Base-by-base conservation (phyloP, 1,140 invertebrate species). In the Pollicipes pollicipes region DNA sequence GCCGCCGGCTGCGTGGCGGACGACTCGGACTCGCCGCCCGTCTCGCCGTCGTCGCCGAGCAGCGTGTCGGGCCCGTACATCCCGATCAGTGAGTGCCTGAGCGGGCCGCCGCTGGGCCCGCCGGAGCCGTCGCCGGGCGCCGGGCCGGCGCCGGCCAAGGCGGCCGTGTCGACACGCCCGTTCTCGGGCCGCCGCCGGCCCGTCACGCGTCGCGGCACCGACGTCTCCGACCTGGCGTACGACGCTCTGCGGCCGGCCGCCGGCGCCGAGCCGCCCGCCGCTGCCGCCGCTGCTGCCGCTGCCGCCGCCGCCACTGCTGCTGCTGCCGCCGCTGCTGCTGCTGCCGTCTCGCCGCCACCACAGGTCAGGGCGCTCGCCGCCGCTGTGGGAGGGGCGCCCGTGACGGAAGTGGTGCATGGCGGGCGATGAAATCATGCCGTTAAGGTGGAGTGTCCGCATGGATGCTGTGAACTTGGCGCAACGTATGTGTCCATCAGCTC, bases 41-140 rank as follows among this genome's bases (percentile, higher is more conserved):
- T 76, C 66, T 72, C 73, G 45, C 72, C 76, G 28, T 73, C 70
- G 64, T 74, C 75, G 32, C 71, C 73, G 30, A 72, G 70, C 35
- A 76, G 74, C 70, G 73, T 75, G 24, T 78, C 78, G 37, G 78
- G 78, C 26, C 80, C 81, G 32, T 83, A 84, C 75, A 80, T 83
- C 72, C 80, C 78, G 17, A 81, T 84, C 74, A 93, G 90, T 71
- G 91, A 95, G 79, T 96, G 93, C 79, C 88, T 90, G 73, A 92
- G 92, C 70, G 94, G 93, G 10, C n/a, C 27, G 64, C 64, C 64
- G 64, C 64, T 10, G 45, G 10, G 13, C 13, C 13, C 45, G 13
- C 13, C 13, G 13, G 13, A 10, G 6, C 45, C 45, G 45, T 21
- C 45, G 45, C 24, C 45, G 6, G 13, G 13, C 2, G 45, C 45